Evolutionary conservation across 35 echinoderm and acorn worm species (phyloP), one percentile per base, ranked within the genome.

Genomic region (Eucidaris tribuloides): DNA sequence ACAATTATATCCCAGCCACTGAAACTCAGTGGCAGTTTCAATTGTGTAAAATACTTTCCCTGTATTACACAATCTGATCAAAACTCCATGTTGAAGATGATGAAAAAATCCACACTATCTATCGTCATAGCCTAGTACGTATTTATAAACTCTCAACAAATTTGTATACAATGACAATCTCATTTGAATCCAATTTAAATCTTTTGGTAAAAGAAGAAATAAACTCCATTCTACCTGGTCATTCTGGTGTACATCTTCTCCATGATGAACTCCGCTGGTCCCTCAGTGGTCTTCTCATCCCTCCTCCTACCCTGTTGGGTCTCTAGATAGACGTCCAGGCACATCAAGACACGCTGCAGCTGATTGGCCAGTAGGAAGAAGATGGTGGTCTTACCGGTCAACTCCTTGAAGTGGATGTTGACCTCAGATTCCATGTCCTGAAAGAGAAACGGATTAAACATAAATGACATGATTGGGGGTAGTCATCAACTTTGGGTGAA

Each of bases 161-260:
- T n/a, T n/a, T n/a, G n/a, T n/a, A n/a, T n/a, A n/a, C n/a, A n/a
- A n/a, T n/a, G n/a, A n/a, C n/a, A n/a, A n/a, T n/a, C n/a, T n/a
- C n/a, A n/a, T n/a, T n/a, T n/a, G n/a, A n/a, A n/a, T n/a, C n/a
- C n/a, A n/a, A n/a, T n/a, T n/a, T n/a, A n/a, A n/a, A n/a, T n/a
- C n/a, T n/a, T n/a, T n/a, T n/a, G n/a, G n/a, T n/a, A n/a, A n/a
- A n/a, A n/a, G n/a, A n/a, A n/a, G n/a, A n/a, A n/a, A n/a, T n/a
- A n/a, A 79, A 18, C 17, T 19, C 13, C 48, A 58, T 15, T 19
- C 31, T 81, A 99, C 96, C 96, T 93, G 33, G 90, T 79, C 32
- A 90, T 71, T 68, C 96, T 86, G 0, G 88, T 88, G 70, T 90
- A 93, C 90, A 99, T 92, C 87, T 99, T 99, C 70, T 99, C 96